Conservation (phyloP, 2,113 vertebrate genomes). For the Apaloderma vittatum region DNA sequence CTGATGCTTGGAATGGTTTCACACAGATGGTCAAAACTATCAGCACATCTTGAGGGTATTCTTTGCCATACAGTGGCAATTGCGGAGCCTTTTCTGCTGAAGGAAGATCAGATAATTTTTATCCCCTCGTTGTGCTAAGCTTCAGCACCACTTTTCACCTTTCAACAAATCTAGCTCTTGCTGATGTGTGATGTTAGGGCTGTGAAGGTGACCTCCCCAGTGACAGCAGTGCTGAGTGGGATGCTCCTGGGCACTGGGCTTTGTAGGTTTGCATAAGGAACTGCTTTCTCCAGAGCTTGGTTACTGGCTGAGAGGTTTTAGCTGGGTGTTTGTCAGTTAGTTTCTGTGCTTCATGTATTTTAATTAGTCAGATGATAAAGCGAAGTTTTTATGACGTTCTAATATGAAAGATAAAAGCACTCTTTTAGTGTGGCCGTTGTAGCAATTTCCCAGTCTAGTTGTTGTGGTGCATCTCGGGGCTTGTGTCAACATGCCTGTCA, state of each 20-base stretch:
- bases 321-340: neutral
- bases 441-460: neutral
- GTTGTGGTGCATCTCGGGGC: neutral
- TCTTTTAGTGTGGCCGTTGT: neutral
- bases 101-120: neutral
- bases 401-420: neutral
- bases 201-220: neutral
- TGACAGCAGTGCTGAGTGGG: neutral
- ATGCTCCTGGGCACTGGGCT: neutral
- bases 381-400: neutral
- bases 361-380: neutral
- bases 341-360: neutral
- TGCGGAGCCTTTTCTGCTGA: neutral
- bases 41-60: neutral
- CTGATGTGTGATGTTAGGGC: neutral
- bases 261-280: neutral
- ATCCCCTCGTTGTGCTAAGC: neutral
- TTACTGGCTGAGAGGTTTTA: conserved; percentile 10
- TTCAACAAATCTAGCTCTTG: neutral
- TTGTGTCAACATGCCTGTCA: rapidly evolving
- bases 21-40: neutral
- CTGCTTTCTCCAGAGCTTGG: neutral
- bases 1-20: neutral
- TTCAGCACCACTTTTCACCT: neutral
- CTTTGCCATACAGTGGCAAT: neutral